A percentile compares a stretch with the other conserved stretches of the same genome.
Conservation (phyloP, 2,113 vertebrate genomes). For the Dasyornis broadbenti region DNA sequence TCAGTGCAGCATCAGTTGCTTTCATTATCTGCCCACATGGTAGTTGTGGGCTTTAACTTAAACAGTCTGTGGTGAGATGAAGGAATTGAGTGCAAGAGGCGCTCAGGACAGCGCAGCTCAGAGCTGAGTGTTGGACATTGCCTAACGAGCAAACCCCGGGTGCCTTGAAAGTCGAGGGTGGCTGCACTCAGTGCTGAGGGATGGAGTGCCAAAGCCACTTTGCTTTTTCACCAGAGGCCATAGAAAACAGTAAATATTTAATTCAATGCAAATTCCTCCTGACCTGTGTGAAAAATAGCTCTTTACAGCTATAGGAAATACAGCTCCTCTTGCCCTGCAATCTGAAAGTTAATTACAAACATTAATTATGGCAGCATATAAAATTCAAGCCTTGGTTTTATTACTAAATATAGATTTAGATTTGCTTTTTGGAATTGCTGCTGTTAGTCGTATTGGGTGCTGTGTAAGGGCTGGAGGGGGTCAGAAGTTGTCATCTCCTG, state of each 20-base stretch:
- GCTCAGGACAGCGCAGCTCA: neutral
- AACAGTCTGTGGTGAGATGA: conserved; percentile 41
- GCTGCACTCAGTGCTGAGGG: neutral
- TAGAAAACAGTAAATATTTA: neutral
- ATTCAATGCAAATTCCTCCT: neutral
- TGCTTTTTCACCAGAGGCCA: neutral
- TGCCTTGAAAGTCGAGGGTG: neutral
- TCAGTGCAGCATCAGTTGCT: conserved; percentile 69
- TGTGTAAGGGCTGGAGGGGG: neutral
- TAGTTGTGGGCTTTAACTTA: conserved; percentile 64
- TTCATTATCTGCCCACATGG: conserved; percentile 59
- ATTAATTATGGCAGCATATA: neutral
- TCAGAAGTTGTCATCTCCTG: neutral
- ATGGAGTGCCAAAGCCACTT: neutral
- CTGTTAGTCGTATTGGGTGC: neutral
- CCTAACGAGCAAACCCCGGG: neutral
- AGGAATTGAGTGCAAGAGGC: neutral
- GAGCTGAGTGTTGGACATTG: neutral
- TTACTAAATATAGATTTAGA: neutral
- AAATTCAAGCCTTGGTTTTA: neutral
- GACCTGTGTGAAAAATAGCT: neutral
- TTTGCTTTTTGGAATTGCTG: neutral
- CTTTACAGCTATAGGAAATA: neutral
- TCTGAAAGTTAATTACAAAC: neutral
- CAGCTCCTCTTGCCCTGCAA: neutral